Percentiles rank a stretch among this genome's conserved stretches.
Evolutionary conservation across 2,888 invertebrate genomes (phyloP).

Genomic region (Drosophila borborema): DNA sequence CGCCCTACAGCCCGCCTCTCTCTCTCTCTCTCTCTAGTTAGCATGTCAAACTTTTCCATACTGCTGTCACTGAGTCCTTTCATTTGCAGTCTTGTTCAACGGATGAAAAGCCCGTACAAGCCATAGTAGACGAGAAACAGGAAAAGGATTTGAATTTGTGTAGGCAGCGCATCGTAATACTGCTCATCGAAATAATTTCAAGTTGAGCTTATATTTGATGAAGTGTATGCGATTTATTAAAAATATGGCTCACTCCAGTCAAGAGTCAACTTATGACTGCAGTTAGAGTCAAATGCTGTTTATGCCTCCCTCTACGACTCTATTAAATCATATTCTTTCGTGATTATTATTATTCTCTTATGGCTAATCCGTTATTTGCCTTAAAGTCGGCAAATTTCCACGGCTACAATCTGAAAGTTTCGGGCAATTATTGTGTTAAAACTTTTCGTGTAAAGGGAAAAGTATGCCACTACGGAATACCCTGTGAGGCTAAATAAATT

Average conservation of each 20-base stretch:
- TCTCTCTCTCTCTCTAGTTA: constrained; percentile 33
- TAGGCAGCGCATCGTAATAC: background rate
- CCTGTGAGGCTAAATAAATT: background rate
- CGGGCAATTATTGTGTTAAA: constrained; percentile 55
- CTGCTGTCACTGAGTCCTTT: constrained; percentile 60
- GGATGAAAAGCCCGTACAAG: constrained; percentile 35
- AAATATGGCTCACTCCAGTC: background rate
- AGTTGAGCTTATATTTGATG: constrained; percentile 24
- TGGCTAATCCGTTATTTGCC: constrained; percentile 22
- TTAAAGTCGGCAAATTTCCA: constrained; percentile 19
- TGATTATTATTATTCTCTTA: background rate
- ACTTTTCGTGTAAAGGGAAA: constrained; percentile 24
- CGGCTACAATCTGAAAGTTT: constrained; percentile 28
- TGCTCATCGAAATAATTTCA: constrained; percentile 9
- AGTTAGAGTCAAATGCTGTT: constrained; percentile 3
- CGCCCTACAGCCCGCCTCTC: background rate
- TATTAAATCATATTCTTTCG: constrained; percentile 1
- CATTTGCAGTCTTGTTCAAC: constrained; percentile 50
- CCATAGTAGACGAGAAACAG: background rate
- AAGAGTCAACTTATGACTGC: background rate
- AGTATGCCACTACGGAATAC: constrained; percentile 15
- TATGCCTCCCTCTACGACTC: background rate
- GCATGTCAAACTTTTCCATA: constrained; percentile 67
- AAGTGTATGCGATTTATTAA: constrained; percentile 15
- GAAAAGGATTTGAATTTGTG: constrained; percentile 19